Base-by-base conservation (phyloP, 1,140 invertebrate species). In the Drosophila athabasca region DNA sequence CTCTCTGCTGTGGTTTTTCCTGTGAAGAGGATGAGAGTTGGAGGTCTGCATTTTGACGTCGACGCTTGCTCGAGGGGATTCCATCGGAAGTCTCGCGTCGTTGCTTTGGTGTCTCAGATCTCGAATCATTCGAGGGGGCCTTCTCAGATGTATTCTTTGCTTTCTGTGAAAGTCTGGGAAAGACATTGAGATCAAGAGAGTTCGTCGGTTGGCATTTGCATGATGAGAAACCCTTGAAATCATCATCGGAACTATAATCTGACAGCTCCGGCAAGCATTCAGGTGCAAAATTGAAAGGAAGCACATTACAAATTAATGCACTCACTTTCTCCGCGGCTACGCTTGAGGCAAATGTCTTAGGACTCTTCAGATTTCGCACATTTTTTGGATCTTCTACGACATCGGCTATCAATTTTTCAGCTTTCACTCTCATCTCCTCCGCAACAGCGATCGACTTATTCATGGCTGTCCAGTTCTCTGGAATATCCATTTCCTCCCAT, bases 81-180 rank as follows among this genome's bases (percentile, higher is more conserved):
- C 65, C 60, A 2, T 49, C 50, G 8, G 24, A 48, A 62, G 65
- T 68, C 2, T 68, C 62, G 9, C 65, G 52, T 54, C 65, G 50
- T 0, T 39, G 29, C 31, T 54, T 68, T 3, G 65, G 65, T 46
- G 65, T 68, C 6, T 3, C 31, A 2, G 15, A 22, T 19, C 6
- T 53, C 5, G 49, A 53, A 29, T 46, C 26, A 19, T 62, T 7
- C 3, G 6, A 11, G 29, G 3, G 19, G n/a, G 52, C 2, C 1
- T 13, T 29, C 26, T 29, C 1, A 31, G 1, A 6, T 11, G 11
- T 26, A 22, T 22, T 1, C 9, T 29, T 11, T 39, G 9, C 9
- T 26, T 0, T 15, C 45, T 41, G 41, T 0, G 65, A 68, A 1
- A 8, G 43, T 6, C 70, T 50, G 44, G 52, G 35, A 54, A 54